These are phyloP conservation scores for Leptinotarsa lineolata DNA, from an alignment of 1,140 invertebrate genomes.

Conservation along the genomic window DNA sequence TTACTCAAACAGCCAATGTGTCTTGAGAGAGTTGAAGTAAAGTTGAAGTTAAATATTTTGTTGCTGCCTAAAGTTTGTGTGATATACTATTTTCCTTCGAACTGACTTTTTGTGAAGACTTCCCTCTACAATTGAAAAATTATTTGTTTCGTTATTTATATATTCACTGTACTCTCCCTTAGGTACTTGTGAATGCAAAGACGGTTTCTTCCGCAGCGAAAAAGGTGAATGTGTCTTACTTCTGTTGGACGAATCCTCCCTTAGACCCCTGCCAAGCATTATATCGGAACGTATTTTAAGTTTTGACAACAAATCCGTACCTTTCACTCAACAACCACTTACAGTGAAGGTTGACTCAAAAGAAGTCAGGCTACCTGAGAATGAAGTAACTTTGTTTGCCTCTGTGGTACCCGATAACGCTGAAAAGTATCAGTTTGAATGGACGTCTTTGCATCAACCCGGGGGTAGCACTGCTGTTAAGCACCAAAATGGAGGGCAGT, in stretches of 20 bases:
- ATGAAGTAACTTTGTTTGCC: constrained; percentile 77
- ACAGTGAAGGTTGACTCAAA: constrained; percentile 79
- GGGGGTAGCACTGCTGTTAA: constrained; percentile 82
- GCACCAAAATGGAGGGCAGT: constrained; percentile 79
- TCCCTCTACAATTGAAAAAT: too few relatives aligned
- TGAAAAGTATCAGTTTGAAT: constrained; percentile 83
- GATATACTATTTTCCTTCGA: too few relatives aligned
- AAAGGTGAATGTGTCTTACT: constrained; percentile 56
- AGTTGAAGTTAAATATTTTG: too few relatives aligned
- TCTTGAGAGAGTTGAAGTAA: too few relatives aligned
- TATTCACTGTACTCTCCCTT: background rate
- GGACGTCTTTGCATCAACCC: constrained; percentile 83
- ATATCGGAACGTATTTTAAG: constrained; percentile 51
- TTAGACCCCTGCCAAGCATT: constrained; percentile 45
- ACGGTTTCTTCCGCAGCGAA: constrained; percentile 62
- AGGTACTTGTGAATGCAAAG: constrained; percentile 72
- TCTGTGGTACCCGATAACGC: constrained; percentile 72
- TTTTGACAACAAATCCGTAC: constrained; percentile 48
- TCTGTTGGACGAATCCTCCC: constrained; percentile 35
- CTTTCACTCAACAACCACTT: constrained; percentile 64
- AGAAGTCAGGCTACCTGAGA: constrained; percentile 72
- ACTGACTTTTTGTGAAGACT: too few relatives aligned
- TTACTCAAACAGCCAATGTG: too few relatives aligned
- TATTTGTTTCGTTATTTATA: too few relatives aligned
- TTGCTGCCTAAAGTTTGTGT: too few relatives aligned